These are phyloP conservation scores for Macropodus opercularis DNA, from an alignment of 2,797 vertebrate genomes.

Conservation along the genomic window DNA sequence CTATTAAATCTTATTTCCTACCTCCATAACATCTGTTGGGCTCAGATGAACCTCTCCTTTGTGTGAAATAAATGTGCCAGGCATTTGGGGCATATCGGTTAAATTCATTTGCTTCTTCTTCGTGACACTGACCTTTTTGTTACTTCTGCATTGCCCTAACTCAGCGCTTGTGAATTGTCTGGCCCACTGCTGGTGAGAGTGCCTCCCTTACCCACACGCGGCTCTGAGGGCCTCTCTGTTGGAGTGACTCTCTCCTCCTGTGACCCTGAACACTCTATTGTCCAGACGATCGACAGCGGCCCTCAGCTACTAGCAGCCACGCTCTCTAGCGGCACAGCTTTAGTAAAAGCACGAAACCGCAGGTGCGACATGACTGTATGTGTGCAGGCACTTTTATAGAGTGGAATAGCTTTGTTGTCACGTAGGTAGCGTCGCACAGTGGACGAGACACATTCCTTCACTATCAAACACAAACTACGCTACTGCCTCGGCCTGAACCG, in stretches of 20 bases:
- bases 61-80: no score
- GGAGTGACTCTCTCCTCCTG: conserved; percentile 50
- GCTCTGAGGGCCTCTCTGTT: conserved; percentile 60
- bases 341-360: no score
- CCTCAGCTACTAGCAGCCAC: conserved; percentile 30
- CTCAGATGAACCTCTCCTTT: no score
- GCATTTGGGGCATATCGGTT: no score
- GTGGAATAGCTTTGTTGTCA: no score
- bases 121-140: conserved; percentile 33
- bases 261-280: conserved; percentile 60
- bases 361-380: no score
- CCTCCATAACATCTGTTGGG: no score
- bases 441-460: neutral
- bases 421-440: no score
- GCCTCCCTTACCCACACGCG: conserved; percentile 36
- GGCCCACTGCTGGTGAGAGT: conserved; percentile 22
- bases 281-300: conserved; percentile 39
- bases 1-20: neutral
- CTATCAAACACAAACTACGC: neutral
- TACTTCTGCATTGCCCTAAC: conserved; percentile 29
- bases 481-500: neutral
- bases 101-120: no score
- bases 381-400: neutral
- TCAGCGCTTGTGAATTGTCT: conserved; percentile 52
- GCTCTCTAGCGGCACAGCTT: no score